phyloP scores from a whole-genome alignment of 2,888 invertebrate species.

The Corbicula japonica region DNA sequence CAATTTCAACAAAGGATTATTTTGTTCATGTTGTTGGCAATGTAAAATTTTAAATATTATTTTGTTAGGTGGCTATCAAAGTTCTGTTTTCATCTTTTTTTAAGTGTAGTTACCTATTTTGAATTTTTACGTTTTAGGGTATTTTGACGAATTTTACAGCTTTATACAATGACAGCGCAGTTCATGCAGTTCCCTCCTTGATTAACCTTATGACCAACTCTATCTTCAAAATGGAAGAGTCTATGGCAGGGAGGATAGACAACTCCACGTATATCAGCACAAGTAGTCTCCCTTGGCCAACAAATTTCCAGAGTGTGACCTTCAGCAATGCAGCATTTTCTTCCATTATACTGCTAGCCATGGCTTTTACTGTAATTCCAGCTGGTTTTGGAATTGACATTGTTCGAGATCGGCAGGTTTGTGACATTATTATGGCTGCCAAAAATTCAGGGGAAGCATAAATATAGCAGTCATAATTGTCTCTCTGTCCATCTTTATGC shows the following conservation, averaged over 20 bases:
- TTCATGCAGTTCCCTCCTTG: conserved; percentile 92
- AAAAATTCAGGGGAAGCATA: too few relatives aligned
- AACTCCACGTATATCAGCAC: conserved; percentile 42
- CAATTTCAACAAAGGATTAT: too few relatives aligned
- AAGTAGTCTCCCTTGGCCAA: conserved; percentile 76
- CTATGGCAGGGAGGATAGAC: conserved; percentile 35
- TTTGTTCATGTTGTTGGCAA: too few relatives aligned
- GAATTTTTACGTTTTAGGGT: neutral
- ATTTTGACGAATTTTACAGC: conserved; percentile 60
- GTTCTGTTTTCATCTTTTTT: too few relatives aligned
- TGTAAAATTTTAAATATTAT: too few relatives aligned
- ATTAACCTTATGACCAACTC: conserved; percentile 77
- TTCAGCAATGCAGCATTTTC: conserved; percentile 91
- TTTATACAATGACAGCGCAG: conserved; percentile 91
- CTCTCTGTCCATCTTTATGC: too few relatives aligned
- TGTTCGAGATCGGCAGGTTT: conserved; percentile 94
- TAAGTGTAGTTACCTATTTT: too few relatives aligned
- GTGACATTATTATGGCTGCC: too few relatives aligned
- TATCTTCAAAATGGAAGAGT: conserved; percentile 60
- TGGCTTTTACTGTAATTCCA: conserved; percentile 93
- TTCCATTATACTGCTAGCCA: conserved; percentile 92
- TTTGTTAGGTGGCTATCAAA: too few relatives aligned
- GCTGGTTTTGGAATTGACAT: conserved; percentile 93
- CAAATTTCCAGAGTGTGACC: neutral
- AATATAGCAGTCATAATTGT: too few relatives aligned